Evolutionary conservation across 2,888 invertebrate species (phyloP), one percentile per base, ranked within the genome.

Genomic region (Eristalis tenax): DNA sequence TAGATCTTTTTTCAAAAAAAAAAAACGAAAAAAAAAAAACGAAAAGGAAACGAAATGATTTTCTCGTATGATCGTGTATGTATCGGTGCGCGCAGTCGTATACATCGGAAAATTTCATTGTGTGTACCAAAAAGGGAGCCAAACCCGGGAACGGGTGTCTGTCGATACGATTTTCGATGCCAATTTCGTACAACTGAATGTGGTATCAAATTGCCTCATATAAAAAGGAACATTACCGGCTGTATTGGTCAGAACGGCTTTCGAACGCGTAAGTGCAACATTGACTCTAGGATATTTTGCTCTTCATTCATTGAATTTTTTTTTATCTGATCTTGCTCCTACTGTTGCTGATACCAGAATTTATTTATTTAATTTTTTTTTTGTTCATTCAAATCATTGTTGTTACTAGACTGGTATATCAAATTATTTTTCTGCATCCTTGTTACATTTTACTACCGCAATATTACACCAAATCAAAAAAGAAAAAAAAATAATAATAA

Each of bases 211-310:
- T 93, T 93, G 93, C 93, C 92, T 90, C 92, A 92, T 93, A 93
- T 93, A 93, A 93, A 93, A 93, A 93, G 93, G 92, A 92, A 93
- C 91, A 90, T 91, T 91, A 94, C 94, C 94, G 95, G 94, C 95
- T 95, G 95, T 94, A 95, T 95, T 96, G 96, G 96, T 96, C 97
- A 98, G 97, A 97, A 97, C 97, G 97, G 97, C 97, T 97, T 97
- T 97, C 96, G 96, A 97, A 97, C 97, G 93, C 93, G 97, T 97
- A 97, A 97, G 97, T 97, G 94, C 93, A 94, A 92, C 94, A 94
- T 90, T 91, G 86, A 90, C 43, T 92, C 91, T 92, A 91, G 90
- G 90, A 90, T 89, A 78, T 69, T 90, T 91, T 57, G 38, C 43
- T 76, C 71, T 32, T 83, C 66, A 77, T 81, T 76, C 63, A 65